These are phyloP conservation scores for Catocala sponsa DNA, from an alignment of 2,888 invertebrate genomes.

Conservation along the genomic window DNA sequence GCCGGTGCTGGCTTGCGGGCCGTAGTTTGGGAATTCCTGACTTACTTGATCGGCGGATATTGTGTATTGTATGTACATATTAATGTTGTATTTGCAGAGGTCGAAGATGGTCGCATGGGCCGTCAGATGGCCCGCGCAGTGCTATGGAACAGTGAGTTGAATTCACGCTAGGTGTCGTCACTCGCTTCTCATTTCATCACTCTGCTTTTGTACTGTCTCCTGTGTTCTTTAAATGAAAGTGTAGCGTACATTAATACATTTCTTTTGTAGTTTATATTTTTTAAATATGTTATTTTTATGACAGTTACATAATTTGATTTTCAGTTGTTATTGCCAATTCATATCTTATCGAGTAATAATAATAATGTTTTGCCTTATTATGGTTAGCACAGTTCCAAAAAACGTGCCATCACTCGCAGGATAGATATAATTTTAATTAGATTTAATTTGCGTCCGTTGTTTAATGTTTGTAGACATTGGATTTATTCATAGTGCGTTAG, in stretches of 20 bases:
- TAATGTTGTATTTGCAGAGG: slow-evolving; percentile 85
- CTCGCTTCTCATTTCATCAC: slow-evolving; percentile 56
- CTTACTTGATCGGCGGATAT: neutral
- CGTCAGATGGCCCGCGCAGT: slow-evolving; percentile 94
- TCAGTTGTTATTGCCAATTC: too few species aligned
- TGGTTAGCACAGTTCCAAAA: too few species aligned
- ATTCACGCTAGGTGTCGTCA: slow-evolving; percentile 62
- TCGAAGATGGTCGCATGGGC: slow-evolving; percentile 94
- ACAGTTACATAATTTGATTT: too few species aligned
- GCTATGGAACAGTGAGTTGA: slow-evolving; percentile 94
- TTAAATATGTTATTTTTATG: too few species aligned
- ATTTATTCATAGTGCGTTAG: too few species aligned
- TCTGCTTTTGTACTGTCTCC: slow-evolving; percentile 33
- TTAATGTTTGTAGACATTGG: too few species aligned
- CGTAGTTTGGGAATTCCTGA: neutral
- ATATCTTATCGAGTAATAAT: too few species aligned
- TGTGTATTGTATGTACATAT: slow-evolving; percentile 11
- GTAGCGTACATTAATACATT: slow-evolving; percentile 11
- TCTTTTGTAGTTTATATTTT: neutral
- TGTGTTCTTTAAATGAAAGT: slow-evolving; percentile 18
- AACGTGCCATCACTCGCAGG: too few species aligned
- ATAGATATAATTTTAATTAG: too few species aligned
- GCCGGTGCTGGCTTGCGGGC: too few species aligned
- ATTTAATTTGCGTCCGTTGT: too few species aligned
- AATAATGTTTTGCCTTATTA: too few species aligned